phyloP scores from a whole-genome alignment of 2,797 vertebrate species.

The Rhincodon typus region DNA sequence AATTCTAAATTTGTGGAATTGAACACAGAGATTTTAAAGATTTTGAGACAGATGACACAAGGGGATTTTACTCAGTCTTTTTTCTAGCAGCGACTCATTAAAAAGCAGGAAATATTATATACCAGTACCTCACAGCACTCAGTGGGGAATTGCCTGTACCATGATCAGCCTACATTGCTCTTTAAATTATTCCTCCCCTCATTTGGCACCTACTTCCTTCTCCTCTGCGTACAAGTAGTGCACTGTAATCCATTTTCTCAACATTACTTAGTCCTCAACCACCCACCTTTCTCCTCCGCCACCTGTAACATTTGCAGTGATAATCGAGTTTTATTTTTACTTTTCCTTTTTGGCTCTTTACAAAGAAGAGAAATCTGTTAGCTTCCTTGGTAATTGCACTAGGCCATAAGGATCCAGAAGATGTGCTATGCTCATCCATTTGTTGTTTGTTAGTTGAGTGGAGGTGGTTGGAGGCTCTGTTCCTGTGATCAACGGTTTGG shows the following conservation, averaged over 20 bases:
- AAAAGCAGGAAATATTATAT: neutral
- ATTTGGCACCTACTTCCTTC: constrained; percentile 6
- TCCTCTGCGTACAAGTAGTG: neutral
- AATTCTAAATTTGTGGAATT: neutral
- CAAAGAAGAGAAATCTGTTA: neutral
- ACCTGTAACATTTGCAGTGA: neutral
- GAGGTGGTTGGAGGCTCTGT: constrained; percentile 4
- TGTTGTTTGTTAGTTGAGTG: constrained; percentile 24
- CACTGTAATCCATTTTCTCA: constrained; percentile 25
- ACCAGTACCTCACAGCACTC: neutral
- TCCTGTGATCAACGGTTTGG: neutral
- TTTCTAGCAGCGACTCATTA: neutral
- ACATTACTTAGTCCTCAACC: constrained; percentile 11
- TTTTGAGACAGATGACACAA: neutral
- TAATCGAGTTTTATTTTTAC: constrained; percentile 23
- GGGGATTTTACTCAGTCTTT: neutral
- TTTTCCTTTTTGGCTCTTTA: neutral
- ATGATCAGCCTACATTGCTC: constrained; percentile 5
- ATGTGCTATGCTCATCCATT: constrained; percentile 13
- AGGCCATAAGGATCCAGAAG: constrained; percentile 6
- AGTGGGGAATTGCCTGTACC: constrained; percentile 1
- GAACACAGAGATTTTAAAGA: neutral
- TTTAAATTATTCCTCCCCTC: constrained; percentile 30
- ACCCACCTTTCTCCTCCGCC: constrained; percentile 4
- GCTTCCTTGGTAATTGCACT: constrained; percentile 7